A percentile compares a stretch with the other conserved stretches of the same genome.
phyloP scores from a whole-genome alignment of 2,888 invertebrate genomes.

The Stenchaetothrips biformis region DNA sequence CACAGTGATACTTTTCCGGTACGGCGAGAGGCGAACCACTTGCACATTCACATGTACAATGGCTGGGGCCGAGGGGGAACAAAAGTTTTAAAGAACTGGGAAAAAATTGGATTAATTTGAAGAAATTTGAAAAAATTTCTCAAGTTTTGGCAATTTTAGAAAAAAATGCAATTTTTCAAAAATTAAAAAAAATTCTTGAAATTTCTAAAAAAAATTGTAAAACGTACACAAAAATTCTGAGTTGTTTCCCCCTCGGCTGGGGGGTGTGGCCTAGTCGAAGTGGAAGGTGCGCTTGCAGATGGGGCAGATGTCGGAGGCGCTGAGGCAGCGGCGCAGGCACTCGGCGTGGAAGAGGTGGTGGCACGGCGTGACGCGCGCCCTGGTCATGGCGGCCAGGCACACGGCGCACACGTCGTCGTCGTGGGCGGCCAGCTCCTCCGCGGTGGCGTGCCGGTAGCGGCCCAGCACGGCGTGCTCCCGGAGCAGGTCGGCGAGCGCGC shows the following conservation, averaged over 20 bases:
- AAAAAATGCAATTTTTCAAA: not conserved
- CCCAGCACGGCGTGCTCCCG: conserved; percentile 57
- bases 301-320: conserved; percentile 64
- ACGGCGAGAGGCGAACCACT: too few relatives aligned
- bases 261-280: conserved; percentile 41
- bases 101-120: not conserved
- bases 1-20: too few relatives aligned
- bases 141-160: not conserved
- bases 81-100: not conserved
- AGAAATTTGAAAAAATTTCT: not conserved
- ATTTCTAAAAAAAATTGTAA: too few relatives aligned
- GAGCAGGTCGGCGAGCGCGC: conserved; percentile 47
- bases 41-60: too few relatives aligned
- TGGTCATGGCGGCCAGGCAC: conserved; percentile 64
- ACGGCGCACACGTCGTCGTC: conserved; percentile 79
- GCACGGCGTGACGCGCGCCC: conserved; percentile 71
- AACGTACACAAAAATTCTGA: conserved; percentile 4
- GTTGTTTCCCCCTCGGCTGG: not conserved
- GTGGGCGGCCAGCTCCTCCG: conserved; percentile 60
- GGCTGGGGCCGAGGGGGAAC: not conserved
- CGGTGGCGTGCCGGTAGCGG: conserved; percentile 52
- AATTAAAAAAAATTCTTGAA: not conserved
- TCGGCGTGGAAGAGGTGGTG: conserved; percentile 75
- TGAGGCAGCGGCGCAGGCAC: conserved; percentile 68
- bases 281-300: conserved; percentile 62